Base-by-base conservation (phyloP, 2,888 invertebrate species). In the Glyphotaelius pellucidus region DNA sequence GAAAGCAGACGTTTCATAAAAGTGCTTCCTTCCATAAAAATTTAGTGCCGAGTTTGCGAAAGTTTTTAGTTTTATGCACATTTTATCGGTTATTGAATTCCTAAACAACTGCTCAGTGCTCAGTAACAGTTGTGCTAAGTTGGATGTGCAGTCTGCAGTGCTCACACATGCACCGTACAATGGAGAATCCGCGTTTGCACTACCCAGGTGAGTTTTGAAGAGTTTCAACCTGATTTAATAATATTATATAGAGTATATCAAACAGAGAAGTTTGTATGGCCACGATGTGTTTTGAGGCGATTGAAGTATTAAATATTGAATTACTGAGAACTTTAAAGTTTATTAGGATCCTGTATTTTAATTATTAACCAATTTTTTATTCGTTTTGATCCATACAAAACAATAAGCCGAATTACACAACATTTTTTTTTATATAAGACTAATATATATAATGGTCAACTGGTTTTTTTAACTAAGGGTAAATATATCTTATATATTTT, bases 21-120 rank as follows among this genome's bases (percentile, higher is more conserved):
- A 86, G 86, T 42, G 86, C 86, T 86, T 86, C n/a, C 14, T n/a
- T 32, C 47, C 31, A 84, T 90, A 90, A 90, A 90, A 90, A 90
- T 52, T 83, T 90, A 83, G 47, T 52, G 83, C 52, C 31, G 84
- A 90, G 30, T 52, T 84, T 31, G 83, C 80, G 80, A 89, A 90
- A 90, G 79, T 90, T 90, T 90, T 31, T 38, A 89, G 90, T 90
- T 90, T 90, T 90, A 84, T 84, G 90, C 81, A 90, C 90, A 84
- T 90, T 90, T 90, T 84, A 90, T 90, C 90, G 90, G 84, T 90
- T 90, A 90, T 90, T 90, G 90, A 90, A 90, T 90, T 90, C 52
- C 81, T 79, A 90, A 90, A 90, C 90, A 90, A 90, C 47, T 38
- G 84, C 81, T 31, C 83, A 47, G 47, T 47, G 47, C 47, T 47